Conservation (phyloP, 1,140 invertebrate genomes). For the Anastatus disparis region DNA sequence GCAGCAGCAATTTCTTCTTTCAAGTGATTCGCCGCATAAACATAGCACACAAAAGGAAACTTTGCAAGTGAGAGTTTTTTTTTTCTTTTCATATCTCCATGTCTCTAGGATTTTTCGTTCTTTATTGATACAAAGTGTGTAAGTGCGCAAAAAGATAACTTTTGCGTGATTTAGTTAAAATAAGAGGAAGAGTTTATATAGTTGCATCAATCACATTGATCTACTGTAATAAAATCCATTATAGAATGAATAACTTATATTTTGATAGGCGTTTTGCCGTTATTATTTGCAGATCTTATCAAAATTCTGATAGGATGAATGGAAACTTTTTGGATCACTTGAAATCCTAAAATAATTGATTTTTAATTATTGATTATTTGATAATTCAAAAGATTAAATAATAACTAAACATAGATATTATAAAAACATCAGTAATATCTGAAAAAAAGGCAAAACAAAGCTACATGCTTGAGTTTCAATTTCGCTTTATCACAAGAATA, state of each 20-base stretch:
- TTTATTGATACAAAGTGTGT: too few relatives aligned
- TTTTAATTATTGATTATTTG: too few relatives aligned
- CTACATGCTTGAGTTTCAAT: slow-evolving; percentile 3
- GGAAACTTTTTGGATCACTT: too few relatives aligned
- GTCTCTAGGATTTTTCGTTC: too few relatives aligned
- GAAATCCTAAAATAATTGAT: too few relatives aligned
- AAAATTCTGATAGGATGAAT: too few relatives aligned
- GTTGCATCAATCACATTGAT: neutral
- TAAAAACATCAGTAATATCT: too few relatives aligned
- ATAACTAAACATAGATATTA: too few relatives aligned
- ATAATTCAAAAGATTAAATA: too few relatives aligned
- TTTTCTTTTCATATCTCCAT: neutral
- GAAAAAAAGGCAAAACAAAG: slow-evolving; percentile 19
- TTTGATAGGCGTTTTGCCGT: neutral
- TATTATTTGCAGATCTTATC: neutral
- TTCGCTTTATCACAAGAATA: neutral
- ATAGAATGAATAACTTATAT: slow-evolving; percentile 3
- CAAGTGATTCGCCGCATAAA: slow-evolving; percentile 18
- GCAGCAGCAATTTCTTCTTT: too few relatives aligned
- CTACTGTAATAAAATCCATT: neutral
- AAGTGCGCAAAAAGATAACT: too few relatives aligned
- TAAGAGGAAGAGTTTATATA: neutral
- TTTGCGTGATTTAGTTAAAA: slow-evolving; percentile 6
- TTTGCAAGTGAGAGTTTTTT: too few relatives aligned
- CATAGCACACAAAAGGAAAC: slow-evolving; percentile 40